Base-by-base conservation (phyloP, 2,113 vertebrate species). In the Toxotes chatareus region DNA sequence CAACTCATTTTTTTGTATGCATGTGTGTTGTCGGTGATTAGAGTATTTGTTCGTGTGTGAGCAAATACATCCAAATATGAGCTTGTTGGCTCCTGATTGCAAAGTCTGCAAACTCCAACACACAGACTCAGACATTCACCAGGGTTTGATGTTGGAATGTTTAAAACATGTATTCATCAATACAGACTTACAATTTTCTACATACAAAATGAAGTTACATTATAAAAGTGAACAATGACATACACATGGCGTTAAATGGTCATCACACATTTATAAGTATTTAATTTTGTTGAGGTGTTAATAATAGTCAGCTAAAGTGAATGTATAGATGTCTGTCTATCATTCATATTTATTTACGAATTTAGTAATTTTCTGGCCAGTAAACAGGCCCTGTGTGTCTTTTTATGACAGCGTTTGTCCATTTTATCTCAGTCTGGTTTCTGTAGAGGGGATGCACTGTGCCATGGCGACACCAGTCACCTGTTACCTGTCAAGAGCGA, bases 401-500 rank as follows among this genome's bases (percentile, higher is more conserved):
- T 71, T 40, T 32, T 46, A 55, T 62, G 64, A 69, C 69, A 79
- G 62, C 38, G 4, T 70, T 66, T 42, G 69, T 74, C 65, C n/a
- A 38, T 80, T 73, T 32, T 14, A 59, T 11, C 46, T 79, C 55
- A 40, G 40, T 47, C 51, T 42, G 38, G 70, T 73, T 66, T 63
- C 36, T 64, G 27, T 53, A 51, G 38, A 8, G 3, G 65, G 62
- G 56, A 73, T 21, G 16, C 19, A 17, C 38, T 40, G 40, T 51
- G 42, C 38, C 85, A 59, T 62, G 62, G 70, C 7, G 4, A 68
- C 61, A 32, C 51, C 68, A 4, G 84, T 91, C 85, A 92, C 88
- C 93, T 92, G 82, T 87, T 91, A 79, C 92, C 93, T 94, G 91
- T 84, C 40, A 51, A 66, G 32, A 84, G 55, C 75, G 8, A 91